phyloP scores from a whole-genome alignment of 2,888 invertebrate genomes.

The Troides oblongomaculatus region DNA sequence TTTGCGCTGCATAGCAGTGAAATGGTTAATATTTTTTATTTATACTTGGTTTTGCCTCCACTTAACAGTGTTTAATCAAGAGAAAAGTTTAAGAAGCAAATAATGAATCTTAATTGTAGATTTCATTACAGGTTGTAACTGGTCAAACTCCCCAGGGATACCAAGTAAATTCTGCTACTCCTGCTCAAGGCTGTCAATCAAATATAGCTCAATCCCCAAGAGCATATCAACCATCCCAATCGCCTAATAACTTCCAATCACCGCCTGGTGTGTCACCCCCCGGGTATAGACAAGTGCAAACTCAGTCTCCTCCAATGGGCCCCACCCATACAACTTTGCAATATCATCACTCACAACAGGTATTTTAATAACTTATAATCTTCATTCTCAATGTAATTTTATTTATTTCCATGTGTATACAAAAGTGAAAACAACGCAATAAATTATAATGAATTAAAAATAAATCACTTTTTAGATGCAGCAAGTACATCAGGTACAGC shows the following conservation, averaged over 20 bases:
- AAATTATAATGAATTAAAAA: not conserved
- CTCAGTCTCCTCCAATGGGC: conserved; percentile 74
- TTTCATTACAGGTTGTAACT: conserved; percentile 57
- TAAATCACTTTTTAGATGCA: conserved; percentile 47
- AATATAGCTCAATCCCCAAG: conserved; percentile 67
- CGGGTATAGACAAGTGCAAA: conserved; percentile 71
- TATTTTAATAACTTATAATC: conserved; percentile 33
- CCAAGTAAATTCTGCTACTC: conserved; percentile 77
- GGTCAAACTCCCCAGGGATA: conserved; percentile 76
- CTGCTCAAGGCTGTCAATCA: conserved; percentile 72
- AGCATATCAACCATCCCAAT: conserved; percentile 78
- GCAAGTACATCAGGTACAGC: conserved; percentile 64
- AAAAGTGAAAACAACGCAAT: not conserved
- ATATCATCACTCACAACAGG: conserved; percentile 74
- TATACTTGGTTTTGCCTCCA: too few species aligned
- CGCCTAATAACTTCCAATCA: conserved; percentile 71
- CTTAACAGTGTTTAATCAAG: too few species aligned
- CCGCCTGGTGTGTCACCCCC: conserved; percentile 79
- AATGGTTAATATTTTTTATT: too few species aligned
- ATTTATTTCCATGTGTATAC: not conserved
- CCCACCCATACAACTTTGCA: conserved; percentile 73
- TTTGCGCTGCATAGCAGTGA: too few species aligned
- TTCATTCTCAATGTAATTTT: too few species aligned
- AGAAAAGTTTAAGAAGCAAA: too few species aligned
- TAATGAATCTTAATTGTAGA: not conserved